Conservation (phyloP, 2,888 invertebrate species). For the Plusia festucae region DNA sequence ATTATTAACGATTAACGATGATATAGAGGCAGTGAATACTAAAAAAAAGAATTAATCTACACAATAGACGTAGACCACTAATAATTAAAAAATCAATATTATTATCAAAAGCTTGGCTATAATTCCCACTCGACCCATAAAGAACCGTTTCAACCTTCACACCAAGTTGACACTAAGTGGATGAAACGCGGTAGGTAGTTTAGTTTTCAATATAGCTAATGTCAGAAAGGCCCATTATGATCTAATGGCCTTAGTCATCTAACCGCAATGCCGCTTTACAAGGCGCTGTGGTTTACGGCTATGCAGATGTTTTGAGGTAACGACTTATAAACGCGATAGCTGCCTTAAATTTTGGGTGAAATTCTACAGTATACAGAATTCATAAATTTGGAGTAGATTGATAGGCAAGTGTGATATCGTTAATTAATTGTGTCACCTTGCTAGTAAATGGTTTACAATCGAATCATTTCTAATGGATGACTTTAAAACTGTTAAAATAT, state of each 20-base stretch:
- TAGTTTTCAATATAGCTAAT: constrained; percentile 62
- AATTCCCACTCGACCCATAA: constrained; percentile 14
- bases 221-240: constrained; percentile 60
- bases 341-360: background rate
- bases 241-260: constrained; percentile 75
- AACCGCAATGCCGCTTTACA: constrained; percentile 79
- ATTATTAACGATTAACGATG: no score
- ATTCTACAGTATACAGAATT: background rate
- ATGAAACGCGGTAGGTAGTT: constrained; percentile 53
- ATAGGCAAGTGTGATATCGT: background rate
- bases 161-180: constrained; percentile 57
- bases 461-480: background rate
- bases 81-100: no score
- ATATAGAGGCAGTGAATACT: no score
- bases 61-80: no score
- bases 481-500: background rate
- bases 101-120: background rate
- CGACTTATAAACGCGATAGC: constrained; percentile 41
- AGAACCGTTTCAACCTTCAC: constrained; percentile 27
- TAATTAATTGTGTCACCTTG: no score
- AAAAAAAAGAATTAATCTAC: no score
- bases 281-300: constrained; percentile 56
- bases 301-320: constrained; percentile 62
- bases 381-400: no score
- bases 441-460: background rate